Base-by-base conservation (phyloP, 2,797 vertebrate species). In the Leptatherina wallacei region DNA sequence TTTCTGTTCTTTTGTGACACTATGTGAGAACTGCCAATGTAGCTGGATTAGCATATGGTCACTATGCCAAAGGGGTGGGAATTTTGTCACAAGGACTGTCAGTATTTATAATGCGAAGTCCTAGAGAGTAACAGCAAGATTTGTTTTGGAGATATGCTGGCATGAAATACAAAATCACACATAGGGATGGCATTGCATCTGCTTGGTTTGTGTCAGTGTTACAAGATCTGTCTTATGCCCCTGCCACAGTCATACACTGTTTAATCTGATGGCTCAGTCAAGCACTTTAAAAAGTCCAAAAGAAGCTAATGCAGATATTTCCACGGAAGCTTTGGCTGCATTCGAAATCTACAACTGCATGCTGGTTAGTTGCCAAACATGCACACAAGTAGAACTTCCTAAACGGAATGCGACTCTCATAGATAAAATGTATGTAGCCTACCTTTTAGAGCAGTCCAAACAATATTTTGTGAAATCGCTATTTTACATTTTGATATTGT, bases 21-120 rank as follows among this genome's bases (percentile, higher is more conserved):
- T 33, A 30, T 12, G 55, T 61, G 16, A 49, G 64, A 49, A 20
- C 8, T 32, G 36, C 29, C 30, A 29, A 47, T 57, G 30, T 30
- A 29, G 40, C 29, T 24, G 61, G 69, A 47, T 27, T 30, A 24
- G 11, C 24, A 58, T 58, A 71, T 58, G 61, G 61, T 22, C 32
- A 57, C 20, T 44, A 59, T 56, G 59, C 29, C 36, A 57, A 44
- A 56, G 69, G 30, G 38, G 56, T 27, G 40, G 60, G 69, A 22
- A 49, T 22, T 33, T 57, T 57, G 51, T 56, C 42, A 20, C 51
- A 35, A 29, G 6, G 18, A 36, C 27, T 49, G 32, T n/a, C n/a
- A 3, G 14, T 64, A 44, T 72, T 16, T 49, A 29, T 42, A 32
- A 38, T 44, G 40, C 30, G 52, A 58, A 51, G 64, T 49, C 24